Percentiles rank a stretch among this genome's conserved stretches.
Conservation (phyloP, 2,797 vertebrate genomes). For the Leptatherina wallacei region DNA sequence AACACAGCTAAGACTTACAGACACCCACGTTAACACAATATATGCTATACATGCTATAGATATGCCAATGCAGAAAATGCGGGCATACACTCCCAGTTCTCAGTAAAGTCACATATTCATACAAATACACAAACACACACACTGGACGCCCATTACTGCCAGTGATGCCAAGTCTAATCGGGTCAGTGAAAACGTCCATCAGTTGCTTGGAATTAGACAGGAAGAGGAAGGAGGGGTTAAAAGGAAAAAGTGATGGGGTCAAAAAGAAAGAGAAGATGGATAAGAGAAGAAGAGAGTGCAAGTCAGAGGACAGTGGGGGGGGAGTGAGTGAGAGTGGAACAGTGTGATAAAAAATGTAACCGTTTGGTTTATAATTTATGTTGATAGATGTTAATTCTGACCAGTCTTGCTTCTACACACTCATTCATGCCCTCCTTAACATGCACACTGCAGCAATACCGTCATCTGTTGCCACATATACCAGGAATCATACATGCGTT, state of each 20-base stretch:
- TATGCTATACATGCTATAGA: not conserved
- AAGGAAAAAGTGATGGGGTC: slow-evolving; percentile 1
- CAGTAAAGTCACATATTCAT: not conserved
- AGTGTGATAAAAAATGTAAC: slow-evolving; percentile 38
- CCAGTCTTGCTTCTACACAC: slow-evolving; percentile 20
- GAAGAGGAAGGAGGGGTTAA: slow-evolving; percentile 1
- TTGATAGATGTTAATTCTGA: slow-evolving; percentile 61
- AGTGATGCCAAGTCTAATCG: slow-evolving; percentile 44
- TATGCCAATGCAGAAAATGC: not conserved
- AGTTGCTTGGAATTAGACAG: slow-evolving; percentile 35
- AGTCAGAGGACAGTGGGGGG: not conserved
- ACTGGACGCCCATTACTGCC: slow-evolving; percentile 21
- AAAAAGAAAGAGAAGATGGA: not conserved
- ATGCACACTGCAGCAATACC: not conserved
- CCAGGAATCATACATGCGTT: not conserved
- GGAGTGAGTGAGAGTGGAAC: slow-evolving; percentile 5
- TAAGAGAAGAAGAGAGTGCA: not conserved
- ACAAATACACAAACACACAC: slow-evolving; percentile 8
- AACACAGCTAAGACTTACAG: slow-evolving; percentile 16
- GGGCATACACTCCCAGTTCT: not conserved
- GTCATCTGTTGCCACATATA: slow-evolving; percentile 11
- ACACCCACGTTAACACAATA: slow-evolving; percentile 1
- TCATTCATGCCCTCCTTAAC: slow-evolving; percentile 20
- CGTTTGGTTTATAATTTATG: slow-evolving; percentile 55
- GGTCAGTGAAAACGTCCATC: slow-evolving; percentile 59